Conservation (phyloP, 2,113 vertebrate species). For the Oreochromis aureus region DNA sequence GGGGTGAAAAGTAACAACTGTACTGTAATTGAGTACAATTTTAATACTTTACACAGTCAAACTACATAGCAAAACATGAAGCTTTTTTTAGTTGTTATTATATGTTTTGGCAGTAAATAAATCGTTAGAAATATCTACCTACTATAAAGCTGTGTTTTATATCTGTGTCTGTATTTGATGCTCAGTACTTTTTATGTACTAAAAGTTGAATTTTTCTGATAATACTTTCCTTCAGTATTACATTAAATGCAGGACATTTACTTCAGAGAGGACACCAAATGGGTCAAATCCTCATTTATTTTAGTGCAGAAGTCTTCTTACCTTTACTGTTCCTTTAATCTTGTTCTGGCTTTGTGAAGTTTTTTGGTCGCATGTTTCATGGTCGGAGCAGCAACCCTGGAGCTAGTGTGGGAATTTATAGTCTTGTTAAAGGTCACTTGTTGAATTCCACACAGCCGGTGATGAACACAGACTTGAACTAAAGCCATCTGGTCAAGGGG, state of each 20-base stretch:
- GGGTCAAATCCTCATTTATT: background rate
- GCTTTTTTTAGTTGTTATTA: background rate
- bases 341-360: background rate
- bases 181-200: background rate
- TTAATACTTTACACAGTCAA: background rate
- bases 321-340: background rate
- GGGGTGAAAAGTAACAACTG: background rate
- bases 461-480: background rate
- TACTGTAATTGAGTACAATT: background rate
- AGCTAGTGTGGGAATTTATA: conserved; percentile 23
- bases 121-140: background rate
- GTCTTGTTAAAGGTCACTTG: conserved; percentile 23
- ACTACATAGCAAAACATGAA: background rate
- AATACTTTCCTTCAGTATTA: background rate
- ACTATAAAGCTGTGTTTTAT: background rate
- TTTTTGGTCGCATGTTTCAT: background rate
- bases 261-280: background rate
- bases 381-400: background rate
- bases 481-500: background rate
- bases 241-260: background rate
- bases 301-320: background rate
- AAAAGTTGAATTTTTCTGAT: background rate
- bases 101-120: background rate
- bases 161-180: background rate
- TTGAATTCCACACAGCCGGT: background rate